These are phyloP conservation scores for Rhinoptilus africanus DNA, from an alignment of 2,113 vertebrate genomes.

Conservation along the genomic window DNA sequence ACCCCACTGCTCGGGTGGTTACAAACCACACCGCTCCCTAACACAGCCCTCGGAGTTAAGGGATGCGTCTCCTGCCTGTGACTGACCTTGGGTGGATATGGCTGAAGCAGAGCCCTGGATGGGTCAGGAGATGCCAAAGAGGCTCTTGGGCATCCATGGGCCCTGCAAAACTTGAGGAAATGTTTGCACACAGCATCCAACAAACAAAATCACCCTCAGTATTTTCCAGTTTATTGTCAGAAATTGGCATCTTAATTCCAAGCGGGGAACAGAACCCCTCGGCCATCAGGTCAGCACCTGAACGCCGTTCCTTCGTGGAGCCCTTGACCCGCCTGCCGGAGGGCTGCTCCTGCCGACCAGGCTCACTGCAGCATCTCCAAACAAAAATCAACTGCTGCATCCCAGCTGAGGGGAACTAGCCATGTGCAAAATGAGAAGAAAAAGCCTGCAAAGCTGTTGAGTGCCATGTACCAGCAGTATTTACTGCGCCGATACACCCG, in stretches of 20 bases:
- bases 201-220: not conserved
- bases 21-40: not conserved
- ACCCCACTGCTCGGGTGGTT: not conserved
- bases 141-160: not conserved
- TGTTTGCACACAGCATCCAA: not conserved
- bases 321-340: not conserved
- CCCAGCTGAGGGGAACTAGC: not conserved
- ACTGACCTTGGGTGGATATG: not conserved
- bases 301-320: rapidly evolving
- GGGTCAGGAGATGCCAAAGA: not conserved
- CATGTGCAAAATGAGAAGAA: not conserved
- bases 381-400: not conserved
- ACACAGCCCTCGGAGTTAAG: not conserved
- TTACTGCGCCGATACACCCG: not conserved
- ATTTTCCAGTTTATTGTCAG: not conserved
- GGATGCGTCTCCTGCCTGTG: not conserved
- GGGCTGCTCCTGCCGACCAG: not conserved
- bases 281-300: not conserved
- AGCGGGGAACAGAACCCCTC: not conserved
- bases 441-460: not conserved
- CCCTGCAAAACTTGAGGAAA: not conserved
- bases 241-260: not conserved
- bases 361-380: not conserved
- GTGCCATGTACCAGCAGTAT: not conserved
- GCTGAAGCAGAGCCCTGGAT: not conserved